Evolutionary conservation across 2,888 invertebrate species (phyloP).

Genomic region (Napeogenes sylphis): DNA sequence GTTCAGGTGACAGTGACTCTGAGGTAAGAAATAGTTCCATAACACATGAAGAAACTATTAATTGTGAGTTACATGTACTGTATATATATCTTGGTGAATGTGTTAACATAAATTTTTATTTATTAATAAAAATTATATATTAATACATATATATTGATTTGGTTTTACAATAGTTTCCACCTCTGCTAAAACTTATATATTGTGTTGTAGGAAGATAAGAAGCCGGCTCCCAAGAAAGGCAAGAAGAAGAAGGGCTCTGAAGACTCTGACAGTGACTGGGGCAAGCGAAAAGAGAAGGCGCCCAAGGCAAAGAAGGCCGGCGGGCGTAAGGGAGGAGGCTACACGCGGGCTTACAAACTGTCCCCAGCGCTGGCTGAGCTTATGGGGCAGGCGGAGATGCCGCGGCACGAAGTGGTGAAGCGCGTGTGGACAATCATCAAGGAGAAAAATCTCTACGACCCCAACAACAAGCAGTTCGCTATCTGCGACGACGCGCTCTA

Average conservation of each 20-base stretch:
- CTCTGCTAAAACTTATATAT: not conserved
- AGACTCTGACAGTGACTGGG: conserved; percentile 84
- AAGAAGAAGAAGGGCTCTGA: conserved; percentile 81
- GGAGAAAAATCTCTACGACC: conserved; percentile 92
- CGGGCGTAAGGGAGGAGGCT: conserved; percentile 84
- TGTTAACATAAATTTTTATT: not conserved
- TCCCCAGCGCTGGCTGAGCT: conserved; percentile 91
- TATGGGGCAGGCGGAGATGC: conserved; percentile 89
- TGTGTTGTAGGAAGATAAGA: conserved; percentile 42
- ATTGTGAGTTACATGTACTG: too few species aligned
- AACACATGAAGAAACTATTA: too few species aligned
- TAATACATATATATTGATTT: too few species aligned
- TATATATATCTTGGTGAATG: too few species aligned
- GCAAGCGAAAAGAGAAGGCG: conserved; percentile 74
- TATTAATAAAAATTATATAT: too few species aligned
- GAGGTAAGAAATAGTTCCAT: conserved; percentile 30
- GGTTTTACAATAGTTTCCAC: not conserved
- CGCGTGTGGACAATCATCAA: conserved; percentile 94
- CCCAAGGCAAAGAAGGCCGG: conserved; percentile 65
- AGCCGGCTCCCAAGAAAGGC: conserved; percentile 70
- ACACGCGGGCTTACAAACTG: conserved; percentile 89
- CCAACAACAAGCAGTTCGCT: conserved; percentile 95
- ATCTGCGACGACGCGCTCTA: conserved; percentile 94
- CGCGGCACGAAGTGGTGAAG: conserved; percentile 92
- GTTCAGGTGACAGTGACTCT: conserved; percentile 47